phyloP scores from a whole-genome alignment of 2,888 invertebrate species.

The Diploptera punctata region DNA sequence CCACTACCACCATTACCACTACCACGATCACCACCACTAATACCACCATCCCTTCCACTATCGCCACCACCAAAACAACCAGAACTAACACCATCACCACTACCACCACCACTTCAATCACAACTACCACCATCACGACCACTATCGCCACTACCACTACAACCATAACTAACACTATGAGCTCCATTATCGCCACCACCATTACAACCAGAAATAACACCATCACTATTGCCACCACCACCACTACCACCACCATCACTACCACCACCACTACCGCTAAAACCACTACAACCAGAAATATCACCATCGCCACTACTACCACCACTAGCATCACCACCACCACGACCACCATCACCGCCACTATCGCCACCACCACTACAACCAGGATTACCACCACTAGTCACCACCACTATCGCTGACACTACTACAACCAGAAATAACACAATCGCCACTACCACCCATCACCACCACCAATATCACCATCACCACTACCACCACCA shows the following conservation, averaged over 20 bases:
- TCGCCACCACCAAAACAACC: no score
- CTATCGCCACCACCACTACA: no score
- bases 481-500: not conserved
- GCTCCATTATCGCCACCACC: not conserved
- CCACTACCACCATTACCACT: no score
- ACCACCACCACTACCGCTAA: no score
- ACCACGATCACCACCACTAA: no score
- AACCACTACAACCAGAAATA: no score
- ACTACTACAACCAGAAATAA: not conserved
- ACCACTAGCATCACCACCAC: no score
- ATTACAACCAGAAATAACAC: not conserved
- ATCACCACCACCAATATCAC: not conserved
- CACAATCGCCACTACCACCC: not conserved
- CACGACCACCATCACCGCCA: not conserved
- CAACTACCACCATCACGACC: not conserved
- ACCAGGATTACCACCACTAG: not conserved
- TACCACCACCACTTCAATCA: not conserved
- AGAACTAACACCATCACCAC: not conserved
- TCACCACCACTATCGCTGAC: not conserved
- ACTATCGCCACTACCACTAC: not conserved
- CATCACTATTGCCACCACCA: not conserved
- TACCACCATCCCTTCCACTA: not conserved
- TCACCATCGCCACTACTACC: no score
- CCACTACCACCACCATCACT: not conserved
- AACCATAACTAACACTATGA: no score